Evolutionary conservation across 2,797 vertebrate genomes (phyloP).

Genomic region (Sebastes paucispinis): DNA sequence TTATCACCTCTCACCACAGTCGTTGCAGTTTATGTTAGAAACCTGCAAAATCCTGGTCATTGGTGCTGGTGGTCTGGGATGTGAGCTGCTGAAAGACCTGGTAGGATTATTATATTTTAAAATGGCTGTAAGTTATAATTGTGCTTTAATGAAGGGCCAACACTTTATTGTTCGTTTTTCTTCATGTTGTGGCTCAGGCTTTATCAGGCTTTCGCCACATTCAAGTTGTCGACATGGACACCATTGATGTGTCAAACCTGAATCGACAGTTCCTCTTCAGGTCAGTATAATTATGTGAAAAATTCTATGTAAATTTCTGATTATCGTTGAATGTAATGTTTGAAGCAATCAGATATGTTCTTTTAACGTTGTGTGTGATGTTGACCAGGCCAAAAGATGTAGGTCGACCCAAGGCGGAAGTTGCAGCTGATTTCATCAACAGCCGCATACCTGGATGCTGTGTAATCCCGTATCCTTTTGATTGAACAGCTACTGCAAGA

Average conservation of each 20-base stretch:
- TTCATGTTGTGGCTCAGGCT: conserved; percentile 74
- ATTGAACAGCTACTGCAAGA: not conserved
- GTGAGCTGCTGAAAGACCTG: conserved; percentile 95
- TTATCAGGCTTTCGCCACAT: conserved; percentile 91
- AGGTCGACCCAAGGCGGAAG: conserved; percentile 90
- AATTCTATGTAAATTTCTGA: not conserved
- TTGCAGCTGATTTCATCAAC: conserved; percentile 93
- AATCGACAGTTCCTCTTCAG: conserved; percentile 94
- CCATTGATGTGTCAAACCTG: conserved; percentile 92
- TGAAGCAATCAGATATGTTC: not conserved
- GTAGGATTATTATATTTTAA: conserved; percentile 69
- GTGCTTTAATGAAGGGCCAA: not conserved
- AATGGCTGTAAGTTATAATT: conserved; percentile 56
- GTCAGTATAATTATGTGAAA: conserved; percentile 74
- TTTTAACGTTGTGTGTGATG: conserved; percentile 7
- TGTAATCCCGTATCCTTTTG: conserved; percentile 92
- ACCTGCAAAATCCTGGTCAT: conserved; percentile 94
- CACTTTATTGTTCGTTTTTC: not conserved
- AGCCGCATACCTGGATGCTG: conserved; percentile 86
- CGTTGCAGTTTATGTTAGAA: conserved; percentile 90
- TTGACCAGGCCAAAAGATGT: conserved; percentile 88
- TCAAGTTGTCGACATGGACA: conserved; percentile 95
- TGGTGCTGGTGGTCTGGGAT: conserved; percentile 94
- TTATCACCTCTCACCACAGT: conserved; percentile 72
- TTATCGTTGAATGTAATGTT: not conserved